Evolutionary conservation across 2,888 invertebrate species (phyloP), one percentile per base, ranked within the genome.

Genomic region (Andrena minutula): DNA sequence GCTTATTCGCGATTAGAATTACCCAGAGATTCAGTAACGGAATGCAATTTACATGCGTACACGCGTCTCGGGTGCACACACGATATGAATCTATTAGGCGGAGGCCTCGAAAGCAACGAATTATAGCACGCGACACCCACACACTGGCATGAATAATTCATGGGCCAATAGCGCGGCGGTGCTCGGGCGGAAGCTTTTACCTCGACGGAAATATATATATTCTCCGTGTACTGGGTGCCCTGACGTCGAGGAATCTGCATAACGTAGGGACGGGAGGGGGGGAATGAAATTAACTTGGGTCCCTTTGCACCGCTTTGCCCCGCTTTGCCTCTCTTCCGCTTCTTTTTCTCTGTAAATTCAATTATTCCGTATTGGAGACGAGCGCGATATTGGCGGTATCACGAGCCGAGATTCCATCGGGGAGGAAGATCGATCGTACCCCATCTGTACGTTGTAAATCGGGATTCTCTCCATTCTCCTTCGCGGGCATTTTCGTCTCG

Each of bases 161-260:
- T 63, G 26, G 26, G 51, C 69, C 83, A 56, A 83, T 86, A 66
- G 58, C 70, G 47, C 41, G 61, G 60, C 41, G 68, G 16, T 58
- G 53, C 71, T 58, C 49, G 70, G 30, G 60, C 75, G 85, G 85
- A 85, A 84, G 84, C 81, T 84, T 78, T 75, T 68, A 76, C 78
- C 75, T 47, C 66, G 49, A 41, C 77, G 75, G 53, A 69, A 83
- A 78, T 41, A 41, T 41, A 41, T 41, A 41, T 72, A 75, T 63
- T 60, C 49, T 2, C 28, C 20, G 47, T 63, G 30, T 66, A 73
- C 8, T 70, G 63, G 58, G 26, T 66, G 58, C 66, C 56, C 58
- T 12, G 64, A 56, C 53, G 8, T 28, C 58, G 32, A 58, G 53
- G 47, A 12, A 69, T 75, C 58, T 74, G 41, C 75, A 58, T 74